A percentile compares a stretch with the other conserved stretches of the same genome.
These are phyloP conservation scores for Frieseomelitta varia DNA, from an alignment of 1,140 invertebrate genomes.

Conservation along the genomic window DNA sequence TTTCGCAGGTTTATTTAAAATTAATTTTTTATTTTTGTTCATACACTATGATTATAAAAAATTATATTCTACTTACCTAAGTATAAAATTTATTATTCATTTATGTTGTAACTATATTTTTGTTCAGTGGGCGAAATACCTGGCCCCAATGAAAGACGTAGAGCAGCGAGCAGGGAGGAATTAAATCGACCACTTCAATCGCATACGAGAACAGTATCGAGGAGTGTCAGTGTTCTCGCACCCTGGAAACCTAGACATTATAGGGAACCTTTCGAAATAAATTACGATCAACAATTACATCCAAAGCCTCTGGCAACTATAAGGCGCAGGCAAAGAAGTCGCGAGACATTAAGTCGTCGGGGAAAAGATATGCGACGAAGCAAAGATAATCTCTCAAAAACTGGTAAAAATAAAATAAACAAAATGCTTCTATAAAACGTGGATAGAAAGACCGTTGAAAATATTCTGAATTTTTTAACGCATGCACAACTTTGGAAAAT, in stretches of 20 bases:
- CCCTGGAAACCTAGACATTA: constrained; percentile 91
- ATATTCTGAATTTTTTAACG: neutral
- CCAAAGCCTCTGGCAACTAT: constrained; percentile 77
- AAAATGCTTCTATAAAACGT: neutral
- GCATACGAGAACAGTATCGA: constrained; percentile 89
- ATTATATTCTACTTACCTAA: neutral
- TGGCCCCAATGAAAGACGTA: constrained; percentile 84
- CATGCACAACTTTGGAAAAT: neutral
- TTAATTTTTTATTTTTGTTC: neutral
- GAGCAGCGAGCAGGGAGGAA: constrained; percentile 87
- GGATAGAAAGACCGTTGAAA: neutral
- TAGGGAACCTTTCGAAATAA: constrained; percentile 89
- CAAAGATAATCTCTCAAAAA: constrained; percentile 78
- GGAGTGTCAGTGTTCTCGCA: constrained; percentile 91
- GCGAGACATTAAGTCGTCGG: constrained; percentile 78
- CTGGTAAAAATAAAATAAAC: constrained; percentile 59
- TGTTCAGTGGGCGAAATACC: constrained; percentile 88
- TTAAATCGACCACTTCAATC: constrained; percentile 84
- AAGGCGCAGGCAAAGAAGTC: constrained; percentile 77
- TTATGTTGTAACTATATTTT: neutral
- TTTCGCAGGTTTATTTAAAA: neutral
- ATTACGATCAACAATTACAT: constrained; percentile 87
- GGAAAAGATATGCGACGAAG: constrained; percentile 76
- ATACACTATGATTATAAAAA: neutral
- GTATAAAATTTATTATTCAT: neutral